These are phyloP conservation scores for Aphidius gifuensis DNA, from an alignment of 1,140 invertebrate species.

Conservation along the genomic window DNA sequence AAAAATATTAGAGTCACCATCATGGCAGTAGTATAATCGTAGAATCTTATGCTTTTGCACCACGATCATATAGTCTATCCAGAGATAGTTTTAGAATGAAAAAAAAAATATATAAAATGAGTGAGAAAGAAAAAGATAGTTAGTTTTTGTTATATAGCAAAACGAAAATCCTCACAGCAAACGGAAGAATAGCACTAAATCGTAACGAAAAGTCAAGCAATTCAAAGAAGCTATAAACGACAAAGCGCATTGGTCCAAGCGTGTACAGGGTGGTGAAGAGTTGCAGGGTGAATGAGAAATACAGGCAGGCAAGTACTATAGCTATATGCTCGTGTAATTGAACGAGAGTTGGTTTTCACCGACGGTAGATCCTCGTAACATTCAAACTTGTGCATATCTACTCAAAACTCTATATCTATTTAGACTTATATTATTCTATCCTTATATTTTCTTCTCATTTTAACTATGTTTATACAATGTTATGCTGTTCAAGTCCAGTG, in stretches of 20 bases:
- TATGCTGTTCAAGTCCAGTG: neutral
- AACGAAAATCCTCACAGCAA: conserved; percentile 17
- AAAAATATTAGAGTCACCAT: conserved; percentile 10
- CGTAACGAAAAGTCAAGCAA: conserved; percentile 21
- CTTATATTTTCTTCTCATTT: no score
- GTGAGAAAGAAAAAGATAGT: neutral
- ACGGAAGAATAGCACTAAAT: conserved; percentile 12
- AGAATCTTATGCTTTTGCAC: conserved; percentile 18
- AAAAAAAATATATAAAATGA: neutral
- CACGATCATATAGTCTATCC: neutral
- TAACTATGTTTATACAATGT: no score
- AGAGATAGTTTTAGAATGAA: neutral
- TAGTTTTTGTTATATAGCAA: neutral
- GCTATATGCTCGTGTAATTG: conserved; percentile 18
- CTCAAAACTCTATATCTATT: no score
- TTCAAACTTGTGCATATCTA: conserved; percentile 16
- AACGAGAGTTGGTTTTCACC: conserved; percentile 12
- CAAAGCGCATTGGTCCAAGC: conserved; percentile 21
- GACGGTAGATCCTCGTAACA: conserved; percentile 20
- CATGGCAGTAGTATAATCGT: conserved; percentile 18
- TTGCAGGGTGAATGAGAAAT: no score
- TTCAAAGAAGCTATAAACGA: conserved; percentile 18
- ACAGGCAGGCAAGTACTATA: neutral
- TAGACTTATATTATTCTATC: neutral
- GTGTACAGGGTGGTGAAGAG: neutral